A percentile compares a stretch with the other conserved stretches of the same genome.
Evolutionary conservation across 2,888 invertebrate genomes (phyloP).

Genomic region (Papilio protenor): DNA sequence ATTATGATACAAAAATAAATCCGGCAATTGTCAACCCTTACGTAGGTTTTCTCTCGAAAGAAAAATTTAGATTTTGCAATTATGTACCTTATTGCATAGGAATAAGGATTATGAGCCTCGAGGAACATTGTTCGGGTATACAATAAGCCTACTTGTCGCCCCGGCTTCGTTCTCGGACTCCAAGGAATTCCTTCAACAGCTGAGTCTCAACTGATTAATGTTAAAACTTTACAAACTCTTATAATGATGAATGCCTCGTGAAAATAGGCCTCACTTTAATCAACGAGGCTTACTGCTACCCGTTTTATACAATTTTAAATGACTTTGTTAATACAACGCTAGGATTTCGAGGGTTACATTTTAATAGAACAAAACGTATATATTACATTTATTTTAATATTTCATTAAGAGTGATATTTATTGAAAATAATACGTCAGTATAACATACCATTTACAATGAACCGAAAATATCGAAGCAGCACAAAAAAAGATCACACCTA

Average conservation of each 20-base stretch:
- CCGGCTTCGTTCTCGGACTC: conserved; percentile 53
- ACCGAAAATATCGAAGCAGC: not conserved
- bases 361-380: not conserved
- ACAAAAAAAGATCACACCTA: not conserved
- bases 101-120: conserved; percentile 1
- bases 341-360: not conserved
- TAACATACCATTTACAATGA: not conserved
- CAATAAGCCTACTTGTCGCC: conserved; percentile 49
- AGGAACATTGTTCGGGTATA: not conserved
- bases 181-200: conserved; percentile 68
- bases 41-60: conserved; percentile 26
- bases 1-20: conserved; percentile 28
- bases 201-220: conserved; percentile 72
- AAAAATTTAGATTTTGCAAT: not conserved
- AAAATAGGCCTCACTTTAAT: conserved; percentile 50
- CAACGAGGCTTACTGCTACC: conserved; percentile 45
- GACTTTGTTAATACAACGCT: not conserved
- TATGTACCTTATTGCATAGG: conserved; percentile 27
- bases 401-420: too few relatives aligned
- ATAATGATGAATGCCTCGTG: conserved; percentile 57
- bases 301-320: conserved; percentile 21
- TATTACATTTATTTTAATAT: not conserved
- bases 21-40: conserved; percentile 35
- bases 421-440: not conserved
- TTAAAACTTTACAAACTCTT: conserved; percentile 59